Conservation (phyloP, 2,797 vertebrate species). For the Mus caroli region DNA sequence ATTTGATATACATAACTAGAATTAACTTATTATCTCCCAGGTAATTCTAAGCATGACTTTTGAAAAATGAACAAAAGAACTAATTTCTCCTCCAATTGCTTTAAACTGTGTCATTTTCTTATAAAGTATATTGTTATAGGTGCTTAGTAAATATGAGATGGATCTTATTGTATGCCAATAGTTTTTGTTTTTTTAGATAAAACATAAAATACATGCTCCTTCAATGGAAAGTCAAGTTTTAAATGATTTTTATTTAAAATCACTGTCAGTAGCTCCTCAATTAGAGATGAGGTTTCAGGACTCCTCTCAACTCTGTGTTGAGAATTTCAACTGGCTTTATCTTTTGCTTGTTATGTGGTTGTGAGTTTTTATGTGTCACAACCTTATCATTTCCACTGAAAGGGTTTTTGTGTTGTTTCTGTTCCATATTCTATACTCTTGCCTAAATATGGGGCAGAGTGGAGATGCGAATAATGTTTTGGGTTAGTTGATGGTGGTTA, state of each 20-base stretch:
- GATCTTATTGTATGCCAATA: background rate
- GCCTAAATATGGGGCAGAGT: fast-evolving
- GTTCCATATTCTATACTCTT: background rate
- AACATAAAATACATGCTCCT: background rate
- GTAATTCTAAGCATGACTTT: background rate
- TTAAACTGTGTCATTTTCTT: background rate
- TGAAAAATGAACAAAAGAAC: background rate
- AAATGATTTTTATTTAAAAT: background rate
- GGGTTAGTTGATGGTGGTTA: background rate
- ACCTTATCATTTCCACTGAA: background rate
- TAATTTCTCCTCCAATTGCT: background rate
- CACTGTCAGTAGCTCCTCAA: background rate
- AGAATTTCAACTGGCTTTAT: background rate
- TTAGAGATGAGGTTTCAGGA: background rate
- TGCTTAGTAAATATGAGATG: background rate
- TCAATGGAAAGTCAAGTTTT: background rate
- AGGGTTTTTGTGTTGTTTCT: background rate
- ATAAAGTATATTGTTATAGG: background rate
- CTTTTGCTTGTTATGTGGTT: background rate
- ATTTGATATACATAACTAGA: background rate
- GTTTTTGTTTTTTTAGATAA: background rate
- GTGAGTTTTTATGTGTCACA: fast-evolving
- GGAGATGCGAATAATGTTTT: background rate
- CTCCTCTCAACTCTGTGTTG: background rate
- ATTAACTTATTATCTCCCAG: background rate